Evolutionary conservation across 2,113 vertebrate genomes (phyloP), one percentile per base, ranked within the genome.

Genomic region (Megaptera novaeangliae): DNA sequence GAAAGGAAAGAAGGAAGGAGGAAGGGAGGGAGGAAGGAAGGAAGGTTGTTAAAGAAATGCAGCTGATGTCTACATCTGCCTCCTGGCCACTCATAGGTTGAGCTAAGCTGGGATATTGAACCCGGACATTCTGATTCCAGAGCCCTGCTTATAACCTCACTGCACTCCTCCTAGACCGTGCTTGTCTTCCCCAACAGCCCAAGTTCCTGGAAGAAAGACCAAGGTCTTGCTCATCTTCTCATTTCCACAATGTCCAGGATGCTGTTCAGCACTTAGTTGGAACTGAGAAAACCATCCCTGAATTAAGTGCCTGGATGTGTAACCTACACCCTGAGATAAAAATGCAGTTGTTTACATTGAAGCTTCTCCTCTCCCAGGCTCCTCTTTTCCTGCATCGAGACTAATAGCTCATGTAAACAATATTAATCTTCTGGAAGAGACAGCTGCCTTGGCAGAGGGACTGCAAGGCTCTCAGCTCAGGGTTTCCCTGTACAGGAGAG

Each of bases 351-450:
- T 93, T 97, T 96, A 92, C 39, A 55, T 39, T 41, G 72, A 39
- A 75, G 66, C 9, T 72, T 82, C 68, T 75, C 49, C 68, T 91
- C 72, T 78, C 52, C 88, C 86, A 15, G 17, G 49, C 72, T 92
- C 94, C 52, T 93, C 94, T 52, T 82, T 82, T 80, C 49, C 85
- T 68, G 87, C 90, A 74, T 82, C 5, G 11, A 95, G 46, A 85
- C 91, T 78, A 96, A 95, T 59, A 74, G 64, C 80, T 84, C 94
- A 57, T 78, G 55, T 52, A 93, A 94, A 83, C 39, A 86, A 27
- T 86, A 95, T 96, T 93, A 94, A 96, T 96, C 95, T 97, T 93
- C 74, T n/a, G 71, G 80, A 93, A 96, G 18, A 84, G 88, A n/a
- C 84, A 49, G 84, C 78, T 15, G 46, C 80, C 75, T 91, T n/a